Evolutionary conservation across 1,140 invertebrate species (phyloP).

Genomic region (Zaprionus kolodkinae): DNA sequence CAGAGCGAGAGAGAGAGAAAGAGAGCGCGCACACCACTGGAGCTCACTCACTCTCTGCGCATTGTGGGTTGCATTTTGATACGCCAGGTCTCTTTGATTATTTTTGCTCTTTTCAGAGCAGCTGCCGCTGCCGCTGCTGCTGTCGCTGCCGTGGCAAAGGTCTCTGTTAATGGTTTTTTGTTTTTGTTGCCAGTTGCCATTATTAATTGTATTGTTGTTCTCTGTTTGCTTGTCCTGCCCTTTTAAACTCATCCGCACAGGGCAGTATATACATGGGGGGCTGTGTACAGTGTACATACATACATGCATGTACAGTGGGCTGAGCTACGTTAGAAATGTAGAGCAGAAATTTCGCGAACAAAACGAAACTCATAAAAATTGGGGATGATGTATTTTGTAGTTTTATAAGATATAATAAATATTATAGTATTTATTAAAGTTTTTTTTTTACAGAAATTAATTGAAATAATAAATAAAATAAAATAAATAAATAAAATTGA

Average conservation of each 20-base stretch:
- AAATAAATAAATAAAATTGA: too few species aligned
- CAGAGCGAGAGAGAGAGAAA: too few species aligned
- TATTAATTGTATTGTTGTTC: conserved; percentile 69
- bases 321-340: neutral
- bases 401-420: neutral
- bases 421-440: neutral
- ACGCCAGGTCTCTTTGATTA: conserved; percentile 62
- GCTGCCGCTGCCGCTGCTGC: conserved; percentile 41
- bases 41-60: conserved; percentile 29
- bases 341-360: conserved; percentile 1
- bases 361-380: neutral
- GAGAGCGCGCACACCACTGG: conserved; percentile 7
- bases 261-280: neutral
- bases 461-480: too few species aligned
- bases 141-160: conserved; percentile 21
- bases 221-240: conserved; percentile 51
- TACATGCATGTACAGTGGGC: neutral
- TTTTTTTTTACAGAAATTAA: too few species aligned
- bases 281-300: neutral
- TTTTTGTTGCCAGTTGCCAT: conserved; percentile 57
- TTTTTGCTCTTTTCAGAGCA: conserved; percentile 63
- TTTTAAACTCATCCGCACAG: conserved; percentile 48
- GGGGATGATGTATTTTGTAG: neutral
- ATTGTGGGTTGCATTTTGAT: conserved; percentile 81
- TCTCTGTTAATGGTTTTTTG: conserved; percentile 61